These are phyloP conservation scores for Melanerpes formicivorus DNA, from an alignment of 2,113 vertebrate species.

Conservation along the genomic window DNA sequence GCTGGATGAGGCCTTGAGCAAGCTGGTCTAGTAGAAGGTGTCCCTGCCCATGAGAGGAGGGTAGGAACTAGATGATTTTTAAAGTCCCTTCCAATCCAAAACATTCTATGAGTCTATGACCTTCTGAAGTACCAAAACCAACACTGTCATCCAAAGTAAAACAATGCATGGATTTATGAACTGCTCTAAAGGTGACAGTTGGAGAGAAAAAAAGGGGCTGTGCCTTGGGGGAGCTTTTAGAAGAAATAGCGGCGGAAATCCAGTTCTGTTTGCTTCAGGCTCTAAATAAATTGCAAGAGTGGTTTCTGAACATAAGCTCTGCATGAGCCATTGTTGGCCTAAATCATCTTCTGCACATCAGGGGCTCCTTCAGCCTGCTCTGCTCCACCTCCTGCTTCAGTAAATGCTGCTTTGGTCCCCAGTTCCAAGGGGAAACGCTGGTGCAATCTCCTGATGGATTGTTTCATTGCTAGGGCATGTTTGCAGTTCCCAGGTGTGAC, in stretches of 20 bases:
- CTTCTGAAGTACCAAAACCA: neutral
- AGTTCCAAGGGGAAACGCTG: neutral
- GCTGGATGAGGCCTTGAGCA: no score
- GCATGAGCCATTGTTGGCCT: neutral
- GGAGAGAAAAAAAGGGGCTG: neutral
- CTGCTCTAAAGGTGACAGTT: neutral
- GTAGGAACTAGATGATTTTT: no score
- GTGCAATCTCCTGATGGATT: neutral
- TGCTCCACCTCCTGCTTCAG: neutral
- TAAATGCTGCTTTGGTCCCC: fast-evolving
- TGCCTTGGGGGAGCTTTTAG: neutral
- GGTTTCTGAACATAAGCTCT: neutral
- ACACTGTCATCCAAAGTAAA: neutral
- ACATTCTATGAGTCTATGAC: no score
- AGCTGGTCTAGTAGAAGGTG: no score
- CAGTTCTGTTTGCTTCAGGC: neutral
- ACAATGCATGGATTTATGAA: neutral
- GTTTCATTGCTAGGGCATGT: neutral
- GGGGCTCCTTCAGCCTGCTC: neutral
- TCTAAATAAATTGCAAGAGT: neutral
- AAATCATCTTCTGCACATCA: neutral
- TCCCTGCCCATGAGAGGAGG: no score
- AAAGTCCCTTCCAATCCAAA: no score
- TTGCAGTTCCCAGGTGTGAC: neutral
- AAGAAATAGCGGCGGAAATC: neutral